phyloP scores from a whole-genome alignment of 2,113 vertebrate species.

The Laticauda colubrina region DNA sequence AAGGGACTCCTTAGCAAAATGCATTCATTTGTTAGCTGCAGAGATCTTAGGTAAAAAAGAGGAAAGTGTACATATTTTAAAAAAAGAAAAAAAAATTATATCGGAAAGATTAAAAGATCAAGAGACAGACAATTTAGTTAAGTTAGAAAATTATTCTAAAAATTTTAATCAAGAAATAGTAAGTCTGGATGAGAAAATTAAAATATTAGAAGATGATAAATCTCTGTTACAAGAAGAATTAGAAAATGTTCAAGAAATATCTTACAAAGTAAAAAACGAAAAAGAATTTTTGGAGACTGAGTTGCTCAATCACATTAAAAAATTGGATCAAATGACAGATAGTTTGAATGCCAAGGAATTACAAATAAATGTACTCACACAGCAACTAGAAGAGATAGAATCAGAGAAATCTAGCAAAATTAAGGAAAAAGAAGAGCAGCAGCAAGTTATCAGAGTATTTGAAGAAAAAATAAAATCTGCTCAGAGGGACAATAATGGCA shows the following conservation, averaged over 20 bases:
- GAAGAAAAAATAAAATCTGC: conserved; percentile 81
- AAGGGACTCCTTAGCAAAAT: conserved; percentile 69
- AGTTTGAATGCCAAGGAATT: conserved; percentile 65
- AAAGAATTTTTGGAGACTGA: conserved; percentile 82
- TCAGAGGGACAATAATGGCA: conserved; percentile 75
- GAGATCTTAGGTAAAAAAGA: conserved; percentile 72
- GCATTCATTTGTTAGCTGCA: conserved; percentile 68
- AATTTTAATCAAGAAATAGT: conserved; percentile 68
- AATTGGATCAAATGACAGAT: conserved; percentile 76
- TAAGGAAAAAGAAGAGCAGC: conserved; percentile 79
- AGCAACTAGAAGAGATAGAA: conserved; percentile 71
- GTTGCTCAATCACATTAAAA: conserved; percentile 77
- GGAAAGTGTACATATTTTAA: conserved; percentile 59
- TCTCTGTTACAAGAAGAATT: conserved; percentile 84
- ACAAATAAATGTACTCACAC: conserved; percentile 70
- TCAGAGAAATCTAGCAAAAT: conserved; percentile 64
- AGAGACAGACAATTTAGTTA: conserved; percentile 52
- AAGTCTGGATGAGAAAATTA: conserved; percentile 79
- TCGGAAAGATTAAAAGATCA: conserved; percentile 60
- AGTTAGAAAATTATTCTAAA: conserved; percentile 64
- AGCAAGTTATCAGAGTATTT: conserved; percentile 75
- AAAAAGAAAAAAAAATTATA: conserved; percentile 67
- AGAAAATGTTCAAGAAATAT: conserved; percentile 79
- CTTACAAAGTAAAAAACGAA: conserved; percentile 82
- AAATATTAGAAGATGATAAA: conserved; percentile 84